phyloP scores from a whole-genome alignment of 2,797 vertebrate genomes.

The Galaxias olidus region DNA sequence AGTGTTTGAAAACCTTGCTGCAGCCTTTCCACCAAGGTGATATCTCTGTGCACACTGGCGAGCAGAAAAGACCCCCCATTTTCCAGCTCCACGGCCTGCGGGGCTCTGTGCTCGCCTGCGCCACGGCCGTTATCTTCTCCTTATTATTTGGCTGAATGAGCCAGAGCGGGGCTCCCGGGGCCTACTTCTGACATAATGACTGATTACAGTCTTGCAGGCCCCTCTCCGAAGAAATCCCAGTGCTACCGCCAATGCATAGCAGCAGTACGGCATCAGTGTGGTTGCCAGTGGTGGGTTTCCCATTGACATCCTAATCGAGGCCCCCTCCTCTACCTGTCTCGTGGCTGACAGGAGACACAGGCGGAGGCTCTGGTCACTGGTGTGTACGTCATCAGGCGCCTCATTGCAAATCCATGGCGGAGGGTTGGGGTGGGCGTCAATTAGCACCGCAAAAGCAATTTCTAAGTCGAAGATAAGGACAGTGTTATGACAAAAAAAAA shows the following conservation, averaged over 20 bases:
- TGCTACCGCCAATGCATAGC: conserved; percentile 44
- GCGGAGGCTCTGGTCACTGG: neutral
- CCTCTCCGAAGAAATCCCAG: conserved; percentile 55
- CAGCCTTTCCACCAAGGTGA: conserved; percentile 56
- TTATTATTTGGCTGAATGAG: conserved; percentile 78
- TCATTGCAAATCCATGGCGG: too few species aligned
- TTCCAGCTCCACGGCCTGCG: conserved; percentile 32
- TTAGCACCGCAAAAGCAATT: too few species aligned
- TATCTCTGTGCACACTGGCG: conserved; percentile 34
- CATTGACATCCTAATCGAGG: conserved; percentile 23
- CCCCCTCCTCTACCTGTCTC: conserved; percentile 22
- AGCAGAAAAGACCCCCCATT: conserved; percentile 36
- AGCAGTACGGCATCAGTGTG: conserved; percentile 39
- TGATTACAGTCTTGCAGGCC: conserved; percentile 75
- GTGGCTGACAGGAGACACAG: neutral
- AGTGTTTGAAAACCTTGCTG: conserved; percentile 14
- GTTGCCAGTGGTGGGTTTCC: neutral
- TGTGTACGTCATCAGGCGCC: too few species aligned
- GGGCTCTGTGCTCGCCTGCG: conserved; percentile 41
- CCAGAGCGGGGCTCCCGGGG: conserved; percentile 57
- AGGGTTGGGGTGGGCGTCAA: too few species aligned
- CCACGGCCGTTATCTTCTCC: conserved; percentile 64
- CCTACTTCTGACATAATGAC: conserved; percentile 75
- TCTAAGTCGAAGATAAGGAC: too few species aligned
- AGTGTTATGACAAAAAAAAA: too few species aligned